These are phyloP conservation scores for Mayetiola destructor DNA, from an alignment of 2,888 invertebrate genomes.

Conservation along the genomic window DNA sequence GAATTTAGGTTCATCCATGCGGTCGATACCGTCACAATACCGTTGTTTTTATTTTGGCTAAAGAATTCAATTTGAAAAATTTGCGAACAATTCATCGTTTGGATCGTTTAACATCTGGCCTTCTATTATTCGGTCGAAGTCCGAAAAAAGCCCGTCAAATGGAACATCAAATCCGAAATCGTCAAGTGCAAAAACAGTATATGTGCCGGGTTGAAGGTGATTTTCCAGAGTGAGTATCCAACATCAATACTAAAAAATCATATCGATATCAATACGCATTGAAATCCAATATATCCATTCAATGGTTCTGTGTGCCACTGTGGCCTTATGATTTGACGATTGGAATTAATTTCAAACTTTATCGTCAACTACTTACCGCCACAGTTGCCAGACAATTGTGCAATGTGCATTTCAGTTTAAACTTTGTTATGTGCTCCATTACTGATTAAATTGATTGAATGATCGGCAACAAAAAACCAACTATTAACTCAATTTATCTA, in stretches of 20 bases:
- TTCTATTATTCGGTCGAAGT: constrained; percentile 84
- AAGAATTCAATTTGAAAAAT: constrained; percentile 88
- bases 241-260: not conserved
- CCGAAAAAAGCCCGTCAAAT: constrained; percentile 87
- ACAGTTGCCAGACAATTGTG: too few species aligned
- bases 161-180: constrained; percentile 85
- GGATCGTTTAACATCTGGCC: constrained; percentile 87
- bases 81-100: constrained; percentile 87
- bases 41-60: constrained; percentile 88
- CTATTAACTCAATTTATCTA: too few species aligned
- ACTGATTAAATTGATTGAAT: too few species aligned
- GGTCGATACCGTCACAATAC: constrained; percentile 97
- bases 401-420: too few species aligned
- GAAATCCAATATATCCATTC: too few species aligned
- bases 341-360: too few species aligned
- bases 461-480: too few species aligned
- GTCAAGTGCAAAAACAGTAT: constrained; percentile 88
- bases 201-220: constrained; percentile 87
- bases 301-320: too few species aligned
- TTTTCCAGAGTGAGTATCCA: constrained; percentile 68
- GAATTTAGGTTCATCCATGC: constrained; percentile 83
- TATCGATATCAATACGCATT: constrained; percentile 1
- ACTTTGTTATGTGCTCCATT: too few species aligned
- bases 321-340: too few species aligned
- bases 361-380: too few species aligned